Percentiles rank a stretch among this genome's conserved stretches.
Conservation (phyloP, 1,140 invertebrate genomes). For the Bombus cullumanus region DNA sequence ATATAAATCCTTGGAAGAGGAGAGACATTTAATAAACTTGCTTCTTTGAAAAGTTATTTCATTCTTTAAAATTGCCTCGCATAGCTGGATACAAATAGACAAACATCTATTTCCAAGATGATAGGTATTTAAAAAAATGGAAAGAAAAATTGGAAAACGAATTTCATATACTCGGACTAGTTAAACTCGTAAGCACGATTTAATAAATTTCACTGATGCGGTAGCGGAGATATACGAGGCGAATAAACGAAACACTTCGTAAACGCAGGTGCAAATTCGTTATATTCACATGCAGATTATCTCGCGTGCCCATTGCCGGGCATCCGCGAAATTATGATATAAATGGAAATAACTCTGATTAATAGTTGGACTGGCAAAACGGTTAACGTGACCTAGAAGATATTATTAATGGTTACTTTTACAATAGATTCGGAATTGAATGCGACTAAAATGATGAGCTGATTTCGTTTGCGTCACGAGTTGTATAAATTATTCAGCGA, state of each 20-base stretch:
- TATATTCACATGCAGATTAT: conserved; percentile 59
- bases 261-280: conserved; percentile 57
- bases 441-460: conserved; percentile 43
- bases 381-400: conserved; percentile 56
- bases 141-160: neutral
- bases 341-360: conserved; percentile 61
- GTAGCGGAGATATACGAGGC: neutral
- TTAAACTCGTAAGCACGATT: conserved; percentile 21
- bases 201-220: conserved; percentile 33
- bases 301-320: conserved; percentile 26
- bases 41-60: too few species aligned
- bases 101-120: too few species aligned
- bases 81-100: too few species aligned
- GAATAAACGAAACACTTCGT: conserved; percentile 50
- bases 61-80: too few species aligned
- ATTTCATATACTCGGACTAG: neutral
- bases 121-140: too few species aligned
- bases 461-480: conserved; percentile 39
- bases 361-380: conserved; percentile 40
- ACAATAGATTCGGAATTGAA: conserved; percentile 50
- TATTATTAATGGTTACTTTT: conserved; percentile 56
- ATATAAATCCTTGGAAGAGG: too few species aligned
- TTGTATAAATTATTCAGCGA: conserved; percentile 47
- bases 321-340: conserved; percentile 55
- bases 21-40: too few species aligned